Percentiles rank a stretch among this genome's conserved stretches.
phyloP scores from a whole-genome alignment of 2,797 vertebrate species.

The Sebastes vulpes region DNA sequence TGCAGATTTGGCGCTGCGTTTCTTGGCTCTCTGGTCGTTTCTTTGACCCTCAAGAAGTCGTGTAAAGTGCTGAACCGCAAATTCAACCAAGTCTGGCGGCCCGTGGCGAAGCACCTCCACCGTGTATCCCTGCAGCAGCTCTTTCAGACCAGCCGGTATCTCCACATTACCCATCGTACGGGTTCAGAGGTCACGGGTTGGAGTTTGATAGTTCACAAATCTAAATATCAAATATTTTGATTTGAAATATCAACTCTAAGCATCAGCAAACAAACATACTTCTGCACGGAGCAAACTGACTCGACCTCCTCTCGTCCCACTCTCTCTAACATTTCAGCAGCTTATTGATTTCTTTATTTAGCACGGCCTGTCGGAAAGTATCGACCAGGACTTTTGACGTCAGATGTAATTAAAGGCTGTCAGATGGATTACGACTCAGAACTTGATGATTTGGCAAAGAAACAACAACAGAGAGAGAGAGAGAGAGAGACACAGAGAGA shows the following conservation, averaged over 20 bases:
- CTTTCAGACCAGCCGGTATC: constrained; percentile 90
- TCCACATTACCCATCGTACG: constrained; percentile 83
- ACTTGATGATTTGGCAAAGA: constrained; percentile 29
- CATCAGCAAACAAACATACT: neutral
- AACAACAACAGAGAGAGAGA: neutral
- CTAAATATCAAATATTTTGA: neutral
- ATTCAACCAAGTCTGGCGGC: constrained; percentile 89
- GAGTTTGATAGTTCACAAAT: neutral
- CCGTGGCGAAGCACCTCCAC: constrained; percentile 91
- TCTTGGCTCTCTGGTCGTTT: constrained; percentile 59
- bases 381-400: constrained; percentile 66
- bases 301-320: constrained; percentile 24
- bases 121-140: constrained; percentile 93
- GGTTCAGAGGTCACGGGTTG: constrained; percentile 6
- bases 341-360: constrained; percentile 71
- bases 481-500: neutral
- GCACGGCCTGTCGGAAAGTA: constrained; percentile 78
- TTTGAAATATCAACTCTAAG: neutral
- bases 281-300: neutral
- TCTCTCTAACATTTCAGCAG: constrained; percentile 22
- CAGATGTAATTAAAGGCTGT: constrained; percentile 66
- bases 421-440: constrained; percentile 30
- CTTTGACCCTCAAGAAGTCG: constrained; percentile 82
- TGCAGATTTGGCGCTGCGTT: constrained; percentile 18
- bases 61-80: constrained; percentile 92